Evolutionary conservation across 2,797 vertebrate genomes (phyloP).

Genomic region (Sciurus carolinensis): DNA sequence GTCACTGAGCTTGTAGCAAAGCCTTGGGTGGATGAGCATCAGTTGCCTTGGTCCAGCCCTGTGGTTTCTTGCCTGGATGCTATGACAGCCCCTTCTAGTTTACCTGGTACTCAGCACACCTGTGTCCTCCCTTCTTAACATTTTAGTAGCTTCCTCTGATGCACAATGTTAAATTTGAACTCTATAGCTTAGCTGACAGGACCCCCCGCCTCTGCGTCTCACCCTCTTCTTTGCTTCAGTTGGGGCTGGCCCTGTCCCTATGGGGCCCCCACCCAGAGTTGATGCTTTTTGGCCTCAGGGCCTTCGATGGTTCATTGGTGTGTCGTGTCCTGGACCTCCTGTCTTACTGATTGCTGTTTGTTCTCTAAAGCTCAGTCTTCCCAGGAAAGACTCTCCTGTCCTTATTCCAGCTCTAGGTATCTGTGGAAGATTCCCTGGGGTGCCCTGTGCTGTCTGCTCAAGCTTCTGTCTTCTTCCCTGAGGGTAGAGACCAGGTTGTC

Average conservation of each 20-base stretch:
- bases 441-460: background rate
- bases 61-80: background rate
- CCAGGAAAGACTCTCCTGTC: background rate
- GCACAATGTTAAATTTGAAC: background rate
- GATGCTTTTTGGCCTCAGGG: background rate
- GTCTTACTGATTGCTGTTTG: background rate
- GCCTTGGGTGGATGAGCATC: background rate
- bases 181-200: background rate
- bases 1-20: rapidly evolving
- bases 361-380: background rate
- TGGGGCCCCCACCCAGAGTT: background rate
- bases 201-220: background rate
- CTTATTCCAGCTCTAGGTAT: too few relatives aligned
- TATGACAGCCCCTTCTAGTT: background rate
- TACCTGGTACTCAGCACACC: background rate
- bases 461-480: background rate
- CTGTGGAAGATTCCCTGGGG: background rate
- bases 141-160: background rate
- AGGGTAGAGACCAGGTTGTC: background rate
- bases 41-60: background rate
- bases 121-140: background rate
- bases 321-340: background rate
- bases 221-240: background rate
- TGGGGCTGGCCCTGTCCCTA: background rate
- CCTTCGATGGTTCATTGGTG: background rate